Conservation (phyloP, 2,113 vertebrate genomes). For the Aplodontia rufa region DNA sequence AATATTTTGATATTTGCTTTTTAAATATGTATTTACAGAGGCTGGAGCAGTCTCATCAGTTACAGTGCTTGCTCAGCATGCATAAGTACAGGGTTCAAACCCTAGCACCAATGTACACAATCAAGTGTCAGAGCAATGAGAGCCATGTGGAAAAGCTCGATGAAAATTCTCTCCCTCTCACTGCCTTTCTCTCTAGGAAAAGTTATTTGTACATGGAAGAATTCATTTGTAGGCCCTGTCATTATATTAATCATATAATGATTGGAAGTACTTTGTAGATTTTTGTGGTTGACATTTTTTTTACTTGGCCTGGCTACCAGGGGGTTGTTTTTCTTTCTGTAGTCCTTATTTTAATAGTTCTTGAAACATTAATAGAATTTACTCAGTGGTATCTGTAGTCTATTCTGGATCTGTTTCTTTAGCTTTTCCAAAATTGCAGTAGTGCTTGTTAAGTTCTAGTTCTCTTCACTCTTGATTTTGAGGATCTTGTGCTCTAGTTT, state of each 20-base stretch:
- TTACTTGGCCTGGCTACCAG: too few relatives aligned
- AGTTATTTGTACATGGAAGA: background rate
- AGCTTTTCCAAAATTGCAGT: background rate
- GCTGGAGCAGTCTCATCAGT: too few relatives aligned
- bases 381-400: background rate
- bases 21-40: too few relatives aligned
- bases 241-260: background rate
- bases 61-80: too few relatives aligned
- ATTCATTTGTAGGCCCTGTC: background rate
- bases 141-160: too few relatives aligned
- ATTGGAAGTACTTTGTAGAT: background rate
- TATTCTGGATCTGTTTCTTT: background rate
- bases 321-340: background rate
- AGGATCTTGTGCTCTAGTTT: background rate
- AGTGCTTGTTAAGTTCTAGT: background rate
- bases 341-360: background rate
- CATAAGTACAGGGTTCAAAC: too few relatives aligned
- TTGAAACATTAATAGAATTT: background rate
- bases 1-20: slow-evolving; percentile 16
- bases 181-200: too few relatives aligned
- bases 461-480: background rate
- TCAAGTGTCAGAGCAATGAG: too few relatives aligned
- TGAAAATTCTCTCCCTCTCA: too few relatives aligned
- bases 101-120: too few relatives aligned
- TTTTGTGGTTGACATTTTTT: background rate